Conservation (phyloP, 1,140 invertebrate species). For the Batillaria attramentaria region DNA sequence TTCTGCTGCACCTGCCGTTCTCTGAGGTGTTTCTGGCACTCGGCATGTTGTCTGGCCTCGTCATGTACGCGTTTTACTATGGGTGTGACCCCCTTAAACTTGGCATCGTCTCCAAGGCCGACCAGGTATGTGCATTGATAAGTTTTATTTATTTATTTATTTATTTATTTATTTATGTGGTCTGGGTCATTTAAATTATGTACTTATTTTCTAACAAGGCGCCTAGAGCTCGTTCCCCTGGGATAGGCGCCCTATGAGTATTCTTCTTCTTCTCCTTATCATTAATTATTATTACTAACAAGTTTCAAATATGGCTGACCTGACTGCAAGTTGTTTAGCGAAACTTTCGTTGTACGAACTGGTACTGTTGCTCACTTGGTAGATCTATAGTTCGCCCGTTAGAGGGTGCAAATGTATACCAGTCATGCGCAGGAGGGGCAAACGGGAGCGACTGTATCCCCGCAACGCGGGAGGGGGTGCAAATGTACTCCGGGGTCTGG, state of each 20-base stretch:
- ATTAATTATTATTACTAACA: background rate
- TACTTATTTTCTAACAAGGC: background rate
- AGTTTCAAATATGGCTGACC: too few relatives aligned
- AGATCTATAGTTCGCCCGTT: too few relatives aligned
- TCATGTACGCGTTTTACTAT: conserved; percentile 85
- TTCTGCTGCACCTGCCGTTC: conserved; percentile 78
- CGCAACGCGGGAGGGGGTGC: too few relatives aligned
- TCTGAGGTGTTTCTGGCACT: conserved; percentile 80
- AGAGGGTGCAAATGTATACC: too few relatives aligned
- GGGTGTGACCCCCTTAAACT: conserved; percentile 84
- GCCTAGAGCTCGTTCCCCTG: background rate
- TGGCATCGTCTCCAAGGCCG: conserved; percentile 74
- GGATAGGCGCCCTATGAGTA: background rate
- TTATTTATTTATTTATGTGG: background rate
- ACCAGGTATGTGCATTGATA: conserved; percentile 56
- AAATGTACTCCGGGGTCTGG: too few relatives aligned
- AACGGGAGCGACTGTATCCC: too few relatives aligned
- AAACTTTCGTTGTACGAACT: too few relatives aligned
- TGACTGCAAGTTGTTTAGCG: too few relatives aligned
- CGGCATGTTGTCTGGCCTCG: conserved; percentile 78
- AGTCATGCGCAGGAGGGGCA: too few relatives aligned
- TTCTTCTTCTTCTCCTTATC: background rate
- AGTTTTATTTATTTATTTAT: background rate
- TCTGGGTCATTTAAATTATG: background rate
- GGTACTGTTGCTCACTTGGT: too few relatives aligned